Base-by-base conservation (phyloP, 2,797 vertebrate species). In the Hemibagrus guttatus region DNA sequence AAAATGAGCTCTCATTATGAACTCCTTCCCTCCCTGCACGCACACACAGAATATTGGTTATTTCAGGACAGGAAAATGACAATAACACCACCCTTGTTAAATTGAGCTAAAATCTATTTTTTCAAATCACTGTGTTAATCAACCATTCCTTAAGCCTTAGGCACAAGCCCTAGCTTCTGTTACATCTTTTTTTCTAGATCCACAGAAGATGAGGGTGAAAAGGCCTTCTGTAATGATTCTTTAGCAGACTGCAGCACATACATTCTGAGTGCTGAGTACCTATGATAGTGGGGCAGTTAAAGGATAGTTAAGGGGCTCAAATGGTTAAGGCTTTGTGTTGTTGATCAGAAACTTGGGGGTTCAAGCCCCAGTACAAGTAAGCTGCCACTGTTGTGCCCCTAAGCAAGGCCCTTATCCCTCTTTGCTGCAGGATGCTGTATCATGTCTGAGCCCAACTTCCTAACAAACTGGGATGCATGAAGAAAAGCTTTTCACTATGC, bases 1-100 rank as follows among this genome's bases (percentile, higher is more conserved):
- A 76, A 96, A 96, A 92, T 96, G 95, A 4, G 96, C 96, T 52
- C 96, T 91, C 96, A 96, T 96, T 85, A 96, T 84, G 82, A 94
- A 96, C 92, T 96, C 96, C 88, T 96, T 96, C 9, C 96, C 96
- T 12, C 96, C 96, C 96, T 96, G 54, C 54, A 88, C 28, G 85
- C 42, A 87, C 35, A 69, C 42, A 90, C 71, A 86, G n/a, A 76
- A 28, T 52, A 52, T 8, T 75, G 26, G 26, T 52, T 75, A 56
- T 56, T 78, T 78, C 49, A 31, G 17, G 28, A 35, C n/a, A 56
- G 9, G 6, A 78, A 31, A 17, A 78, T 31, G n/a, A 78, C 74
- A 56, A 56, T 28, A 3, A 28, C 49, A 9, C n/a, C n/a, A 76
- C n/a, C 1, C 7, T 76, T 76, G 14, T 56, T 21, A 31, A 31